A percentile compares a stretch with the other conserved stretches of the same genome.
Conservation (phyloP, 1,140 invertebrate genomes). For the Drosophila miranda region DNA sequence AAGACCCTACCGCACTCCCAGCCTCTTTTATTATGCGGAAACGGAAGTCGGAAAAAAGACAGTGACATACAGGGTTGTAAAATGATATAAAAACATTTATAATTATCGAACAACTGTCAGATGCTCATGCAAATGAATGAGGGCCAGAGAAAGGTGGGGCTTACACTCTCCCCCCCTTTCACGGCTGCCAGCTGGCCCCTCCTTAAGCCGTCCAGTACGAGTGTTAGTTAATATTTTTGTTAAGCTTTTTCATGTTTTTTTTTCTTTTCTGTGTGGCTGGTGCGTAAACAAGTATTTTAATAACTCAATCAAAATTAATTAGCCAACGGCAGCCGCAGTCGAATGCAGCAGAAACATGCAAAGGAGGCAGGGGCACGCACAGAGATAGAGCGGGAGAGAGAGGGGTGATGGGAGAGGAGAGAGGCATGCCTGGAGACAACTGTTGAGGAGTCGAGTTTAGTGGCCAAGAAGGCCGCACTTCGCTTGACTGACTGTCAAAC, state of each 20-base stretch:
- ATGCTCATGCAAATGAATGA: slow-evolving; percentile 28
- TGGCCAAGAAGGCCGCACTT: slow-evolving; percentile 23
- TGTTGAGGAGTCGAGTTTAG: slow-evolving; percentile 28
- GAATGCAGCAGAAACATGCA: slow-evolving; percentile 8
- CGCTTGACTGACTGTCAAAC: slow-evolving; percentile 71
- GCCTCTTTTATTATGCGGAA: slow-evolving; percentile 46
- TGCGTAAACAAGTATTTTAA: slow-evolving; percentile 73
- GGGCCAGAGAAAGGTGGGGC: slow-evolving; percentile 9
- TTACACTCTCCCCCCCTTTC: neutral
- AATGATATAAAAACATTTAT: slow-evolving; percentile 34
- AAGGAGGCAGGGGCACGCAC: slow-evolving; percentile 7
- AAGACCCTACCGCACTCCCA: slow-evolving; percentile 1
- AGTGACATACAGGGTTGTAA: slow-evolving; percentile 26
- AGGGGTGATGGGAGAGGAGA: slow-evolving; percentile 14
- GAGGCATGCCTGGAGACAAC: slow-evolving; percentile 12
- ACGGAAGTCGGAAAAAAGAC: slow-evolving; percentile 37
- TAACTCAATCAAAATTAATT: slow-evolving; percentile 72
- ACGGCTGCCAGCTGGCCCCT: no score
- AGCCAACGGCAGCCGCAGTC: slow-evolving; percentile 3
- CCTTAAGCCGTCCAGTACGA: slow-evolving; percentile 4
- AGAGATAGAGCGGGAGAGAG: slow-evolving; percentile 10
- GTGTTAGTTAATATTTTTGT: slow-evolving; percentile 32
- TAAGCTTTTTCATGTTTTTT: neutral
- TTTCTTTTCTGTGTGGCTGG: slow-evolving; percentile 23
- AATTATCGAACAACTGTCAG: slow-evolving; percentile 42